Base-by-base conservation (phyloP, 2,888 invertebrate species). In the Drosophila yooni region DNA sequence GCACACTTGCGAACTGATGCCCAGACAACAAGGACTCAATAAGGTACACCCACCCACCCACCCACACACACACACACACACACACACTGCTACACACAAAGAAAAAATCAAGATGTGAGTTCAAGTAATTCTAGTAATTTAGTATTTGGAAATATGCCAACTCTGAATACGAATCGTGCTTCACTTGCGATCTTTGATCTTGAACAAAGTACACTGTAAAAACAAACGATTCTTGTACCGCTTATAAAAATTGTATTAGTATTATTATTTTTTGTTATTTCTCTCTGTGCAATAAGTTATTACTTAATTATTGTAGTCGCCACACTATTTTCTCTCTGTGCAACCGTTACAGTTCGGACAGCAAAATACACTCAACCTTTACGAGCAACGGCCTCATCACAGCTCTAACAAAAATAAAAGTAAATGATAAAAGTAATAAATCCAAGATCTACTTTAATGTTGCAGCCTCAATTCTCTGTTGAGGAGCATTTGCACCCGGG, bases 401-500 rank as follows among this genome's bases (percentile, higher is more conserved):
- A 40, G n/a, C 33, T 21, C n/a, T 36, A 50, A 13, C 11, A 21
- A 25, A 51, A 34, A n/a, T 11, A 33, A 21, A 56, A 54, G 6
- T 1, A 48, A 48, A 21, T 11, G 10, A 33, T 33, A 11, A 11
- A 1, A 33, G 11, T 33, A 33, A 33, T 36, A 48, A 36, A 34
- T 63, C 25, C 40, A 1, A 38, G 43, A 25, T 21, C 10, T 36
- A 36, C 63, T 76, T 70, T 79, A 79, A 69, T 61, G 65, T 25
- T 18, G 51, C 50, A 38, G 8, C 40, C 50, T 54, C 31, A 66
- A 33, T 61, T 76, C 70, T 1, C 53, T 70, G 69, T 89, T 88
- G 11, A 88, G 57, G 48, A 87, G 25, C 63, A 88, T 77, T 52
- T 88, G 87, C n/a, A 89, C 63, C 25, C 75, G 62, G 0, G 68